Evolutionary conservation across 2,888 invertebrate genomes (phyloP), one percentile per base, ranked within the genome.

Genomic region (Acronicta psi): DNA sequence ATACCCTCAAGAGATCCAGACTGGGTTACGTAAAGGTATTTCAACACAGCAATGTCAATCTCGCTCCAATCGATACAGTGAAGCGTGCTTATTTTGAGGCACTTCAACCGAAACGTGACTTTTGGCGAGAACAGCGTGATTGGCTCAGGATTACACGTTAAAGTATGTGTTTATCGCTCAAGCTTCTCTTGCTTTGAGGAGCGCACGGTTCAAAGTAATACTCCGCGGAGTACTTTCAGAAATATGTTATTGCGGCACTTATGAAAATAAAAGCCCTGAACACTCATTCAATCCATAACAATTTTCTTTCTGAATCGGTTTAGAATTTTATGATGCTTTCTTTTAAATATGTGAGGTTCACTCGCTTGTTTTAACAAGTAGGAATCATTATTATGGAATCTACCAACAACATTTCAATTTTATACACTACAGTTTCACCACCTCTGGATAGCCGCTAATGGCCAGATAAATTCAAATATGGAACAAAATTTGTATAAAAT

Each of bases 51-150:
- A 40, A 49, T 51, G 66, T 58, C 54, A 56, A 47, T 59, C 47
- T 37, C 43, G 36, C 41, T 36, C 41, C 47, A 65, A 69, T 60
- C 56, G 57, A 59, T 69, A 69, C 13, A 16, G 53, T 51, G 55
- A 53, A 58, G 66, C 66, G 66, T 67, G 67, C 62, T 59, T 67
- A 56, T 60, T 67, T 54, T 67, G 47, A 69, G 57, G 44, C 59
- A 41, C 58, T 69, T 41, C 51, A 49, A 18, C 23, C 8, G 38
- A 42, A 61, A 73, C 75, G 73, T 73, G 75, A 74, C 75, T 64
- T 74, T 64, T 34, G 52, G 50, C 57, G 55, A 63, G 54, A 57
- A 51, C 47, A 40, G 42, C 55, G 40, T 67, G 73, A 74, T 74
- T 61, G 67, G 53, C 52, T 18, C 14, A 34, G 55, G 68, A 67